These are phyloP conservation scores for Pammene aurita DNA, from an alignment of 2,888 invertebrate species.

Conservation along the genomic window DNA sequence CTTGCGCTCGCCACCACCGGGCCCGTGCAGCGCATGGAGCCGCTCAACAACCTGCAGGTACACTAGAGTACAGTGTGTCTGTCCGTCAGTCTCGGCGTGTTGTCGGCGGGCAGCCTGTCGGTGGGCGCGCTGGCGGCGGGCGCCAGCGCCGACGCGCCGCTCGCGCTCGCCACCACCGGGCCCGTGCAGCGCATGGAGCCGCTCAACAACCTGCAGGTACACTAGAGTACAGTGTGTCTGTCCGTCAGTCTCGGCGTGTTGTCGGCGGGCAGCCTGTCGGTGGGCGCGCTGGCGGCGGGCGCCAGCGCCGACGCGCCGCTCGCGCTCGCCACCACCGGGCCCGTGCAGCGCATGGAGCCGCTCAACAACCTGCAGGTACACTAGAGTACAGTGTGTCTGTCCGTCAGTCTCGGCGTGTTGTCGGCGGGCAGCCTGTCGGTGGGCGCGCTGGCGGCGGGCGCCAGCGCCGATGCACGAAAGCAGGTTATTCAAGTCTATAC, in stretches of 20 bases:
- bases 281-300: constrained; percentile 89
- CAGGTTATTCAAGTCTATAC: too few relatives aligned
- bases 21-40: constrained; percentile 98
- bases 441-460: constrained; percentile 87
- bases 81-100: constrained; percentile 92
- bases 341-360: constrained; percentile 98
- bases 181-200: constrained; percentile 99
- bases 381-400: not conserved
- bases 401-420: constrained; percentile 93
- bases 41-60: constrained; percentile 96
- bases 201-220: constrained; percentile 94
- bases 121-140: constrained; percentile 89
- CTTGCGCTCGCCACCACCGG: constrained; percentile 92
- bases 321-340: constrained; percentile 91
- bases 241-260: constrained; percentile 93
- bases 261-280: constrained; percentile 92
- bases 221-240: not conserved
- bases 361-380: constrained; percentile 94
- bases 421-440: constrained; percentile 93
- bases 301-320: constrained; percentile 89
- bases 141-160: constrained; percentile 87
- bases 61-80: not conserved
- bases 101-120: constrained; percentile 92
- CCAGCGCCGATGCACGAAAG: constrained; percentile 88
- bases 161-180: constrained; percentile 92